phyloP scores from a whole-genome alignment of 2,113 vertebrate species.

The Anguilla rostrata region DNA sequence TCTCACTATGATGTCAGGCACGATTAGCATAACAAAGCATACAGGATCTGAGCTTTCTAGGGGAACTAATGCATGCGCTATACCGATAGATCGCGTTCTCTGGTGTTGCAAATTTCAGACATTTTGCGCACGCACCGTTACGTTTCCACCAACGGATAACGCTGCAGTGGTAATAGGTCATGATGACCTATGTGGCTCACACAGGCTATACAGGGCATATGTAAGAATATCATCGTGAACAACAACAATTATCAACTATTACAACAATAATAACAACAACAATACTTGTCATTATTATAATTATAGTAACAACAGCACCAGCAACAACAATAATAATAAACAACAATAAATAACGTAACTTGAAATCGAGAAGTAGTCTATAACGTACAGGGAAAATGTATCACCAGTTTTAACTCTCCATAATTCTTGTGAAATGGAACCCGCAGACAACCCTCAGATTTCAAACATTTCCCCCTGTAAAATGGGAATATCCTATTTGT shows the following conservation, averaged over 20 bases:
- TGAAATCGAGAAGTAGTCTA: neutral
- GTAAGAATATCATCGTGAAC: too few species aligned
- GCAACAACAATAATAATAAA: neutral
- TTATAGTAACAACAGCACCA: neutral
- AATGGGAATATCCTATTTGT: neutral
- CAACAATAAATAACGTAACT: neutral
- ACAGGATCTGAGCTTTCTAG: conserved; percentile 34
- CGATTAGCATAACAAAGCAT: conserved; percentile 86
- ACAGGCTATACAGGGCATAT: too few species aligned
- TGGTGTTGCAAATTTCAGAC: neutral
- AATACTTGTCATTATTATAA: neutral
- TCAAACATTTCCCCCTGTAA: neutral
- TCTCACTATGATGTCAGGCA: conserved; percentile 80
- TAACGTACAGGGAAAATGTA: neutral
- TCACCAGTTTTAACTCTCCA: neutral
- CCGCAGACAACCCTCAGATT: neutral
- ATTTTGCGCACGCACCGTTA: neutral
- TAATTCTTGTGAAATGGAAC: neutral
- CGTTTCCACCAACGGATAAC: neutral
- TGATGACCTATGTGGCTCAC: too few species aligned
- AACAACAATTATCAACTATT: too few species aligned
- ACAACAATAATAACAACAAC: neutral
- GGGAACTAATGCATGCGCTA: conserved; percentile 20
- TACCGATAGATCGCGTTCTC: neutral
- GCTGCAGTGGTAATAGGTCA: neutral